These are phyloP conservation scores for rabbit (Oryctolagus cuniculus) DNA, from an alignment of 2,113 vertebrate genomes.

Conservation along the genomic window DNA sequence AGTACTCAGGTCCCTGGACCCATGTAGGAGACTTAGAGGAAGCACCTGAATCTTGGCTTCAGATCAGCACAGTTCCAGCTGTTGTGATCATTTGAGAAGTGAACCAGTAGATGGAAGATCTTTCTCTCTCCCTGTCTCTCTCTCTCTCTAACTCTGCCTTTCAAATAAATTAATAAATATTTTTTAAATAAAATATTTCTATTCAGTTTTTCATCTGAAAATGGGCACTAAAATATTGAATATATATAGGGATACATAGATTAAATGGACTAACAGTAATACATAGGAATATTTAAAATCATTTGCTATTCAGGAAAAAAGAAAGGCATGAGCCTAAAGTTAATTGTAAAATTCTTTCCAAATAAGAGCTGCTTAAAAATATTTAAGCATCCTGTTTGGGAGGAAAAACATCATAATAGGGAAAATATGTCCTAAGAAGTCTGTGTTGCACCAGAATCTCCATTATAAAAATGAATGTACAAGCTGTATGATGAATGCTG, in stretches of 20 bases:
- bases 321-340: background rate
- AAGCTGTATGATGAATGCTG: slow-evolving; percentile 53
- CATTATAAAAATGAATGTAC: slow-evolving; percentile 47
- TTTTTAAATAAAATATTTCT: background rate
- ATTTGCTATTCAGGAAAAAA: slow-evolving; percentile 11
- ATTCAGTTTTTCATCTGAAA: background rate
- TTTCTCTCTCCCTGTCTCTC: too few relatives aligned
- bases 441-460: slow-evolving; percentile 20
- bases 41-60: too few relatives aligned
- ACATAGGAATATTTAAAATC: background rate
- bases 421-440: slow-evolving; percentile 48
- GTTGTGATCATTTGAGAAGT: too few relatives aligned
- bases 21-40: too few relatives aligned
- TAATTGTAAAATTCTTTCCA: slow-evolving; percentile 45
- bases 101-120: too few relatives aligned
- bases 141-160: too few relatives aligned
- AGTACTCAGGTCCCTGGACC: too few relatives aligned
- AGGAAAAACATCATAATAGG: slow-evolving; percentile 8
- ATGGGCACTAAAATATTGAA: background rate
- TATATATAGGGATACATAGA: background rate
- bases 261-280: too few relatives aligned
- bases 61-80: too few relatives aligned
- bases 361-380: slow-evolving; percentile 57
- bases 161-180: too few relatives aligned
- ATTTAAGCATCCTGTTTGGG: slow-evolving; percentile 53